These are phyloP conservation scores for Drosophila baimaii DNA, from an alignment of 1,140 invertebrate genomes.

Conservation along the genomic window DNA sequence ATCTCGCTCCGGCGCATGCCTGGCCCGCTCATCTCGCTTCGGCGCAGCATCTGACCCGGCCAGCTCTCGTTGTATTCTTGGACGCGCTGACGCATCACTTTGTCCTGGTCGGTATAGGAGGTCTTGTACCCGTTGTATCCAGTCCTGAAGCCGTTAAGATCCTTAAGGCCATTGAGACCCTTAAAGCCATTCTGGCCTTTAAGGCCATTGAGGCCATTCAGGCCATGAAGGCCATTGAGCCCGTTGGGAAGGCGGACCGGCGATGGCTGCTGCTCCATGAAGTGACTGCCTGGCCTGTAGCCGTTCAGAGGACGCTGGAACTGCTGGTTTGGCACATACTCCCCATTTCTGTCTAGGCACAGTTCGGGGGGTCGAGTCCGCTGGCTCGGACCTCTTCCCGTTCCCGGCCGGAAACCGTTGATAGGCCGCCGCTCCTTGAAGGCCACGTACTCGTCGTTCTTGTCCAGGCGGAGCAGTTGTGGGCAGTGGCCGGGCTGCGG, in stretches of 20 bases:
- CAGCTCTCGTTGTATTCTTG: not conserved
- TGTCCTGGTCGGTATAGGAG: slow-evolving; percentile 18
- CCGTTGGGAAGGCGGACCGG: not conserved
- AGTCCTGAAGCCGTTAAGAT: slow-evolving; percentile 1
- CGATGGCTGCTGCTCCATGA: not conserved
- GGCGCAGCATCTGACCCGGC: not conserved
- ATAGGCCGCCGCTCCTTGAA: not conserved
- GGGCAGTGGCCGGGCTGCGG: not conserved
- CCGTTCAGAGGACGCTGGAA: slow-evolving; percentile 23
- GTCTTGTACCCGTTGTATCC: slow-evolving; percentile 3
- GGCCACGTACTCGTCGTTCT: slow-evolving; percentile 14
- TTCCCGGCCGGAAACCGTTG: not conserved
- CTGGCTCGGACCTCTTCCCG: not conserved
- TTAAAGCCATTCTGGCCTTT: not conserved
- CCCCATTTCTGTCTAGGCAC: slow-evolving; percentile 37
- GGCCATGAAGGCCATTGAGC: not conserved
- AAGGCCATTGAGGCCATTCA: not conserved
- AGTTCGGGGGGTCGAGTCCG: slow-evolving; percentile 16
- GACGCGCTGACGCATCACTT: slow-evolving; percentile 4
- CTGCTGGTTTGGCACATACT: slow-evolving; percentile 29
- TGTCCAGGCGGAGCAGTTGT: not conserved
- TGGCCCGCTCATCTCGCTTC: not conserved
- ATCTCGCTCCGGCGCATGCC: not conserved
- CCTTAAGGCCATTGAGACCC: not conserved
- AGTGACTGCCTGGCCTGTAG: no score